These are phyloP conservation scores for Hydrolagus colliei DNA, from an alignment of 2,797 vertebrate genomes.

Conservation along the genomic window DNA sequence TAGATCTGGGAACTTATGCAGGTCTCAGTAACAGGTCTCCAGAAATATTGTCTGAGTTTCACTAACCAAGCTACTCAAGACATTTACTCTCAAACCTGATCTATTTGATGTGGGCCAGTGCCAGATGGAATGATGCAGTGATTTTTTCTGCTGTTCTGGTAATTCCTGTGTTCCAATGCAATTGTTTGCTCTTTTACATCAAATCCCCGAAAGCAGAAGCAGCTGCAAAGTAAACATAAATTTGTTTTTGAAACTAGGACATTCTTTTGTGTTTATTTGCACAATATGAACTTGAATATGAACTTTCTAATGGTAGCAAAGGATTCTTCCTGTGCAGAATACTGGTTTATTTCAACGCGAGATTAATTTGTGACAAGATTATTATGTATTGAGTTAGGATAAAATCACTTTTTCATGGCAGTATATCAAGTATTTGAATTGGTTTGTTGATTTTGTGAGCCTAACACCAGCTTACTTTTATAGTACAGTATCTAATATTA, in stretches of 20 bases:
- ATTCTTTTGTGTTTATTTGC: neutral
- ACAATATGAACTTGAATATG: neutral
- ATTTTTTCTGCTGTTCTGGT: neutral
- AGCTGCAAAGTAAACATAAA: neutral
- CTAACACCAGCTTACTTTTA: neutral
- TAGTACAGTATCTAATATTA: neutral
- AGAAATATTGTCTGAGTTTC: no score
- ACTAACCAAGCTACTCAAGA: no score
- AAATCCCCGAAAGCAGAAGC: neutral
- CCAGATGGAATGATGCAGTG: no score
- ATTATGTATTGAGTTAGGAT: neutral
- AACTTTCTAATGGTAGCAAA: neutral
- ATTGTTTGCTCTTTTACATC: neutral
- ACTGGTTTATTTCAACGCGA: neutral
- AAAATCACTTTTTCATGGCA: neutral
- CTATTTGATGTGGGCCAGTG: no score
- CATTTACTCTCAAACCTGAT: no score
- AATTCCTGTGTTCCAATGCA: no score
- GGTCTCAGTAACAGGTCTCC: no score
- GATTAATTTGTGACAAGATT: neutral
- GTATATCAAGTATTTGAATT: neutral
- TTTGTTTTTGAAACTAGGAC: neutral
- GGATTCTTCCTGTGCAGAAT: neutral
- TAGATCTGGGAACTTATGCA: no score
- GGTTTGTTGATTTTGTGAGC: neutral